Percentiles rank a stretch among this genome's conserved stretches.
phyloP scores from a whole-genome alignment of 2,888 invertebrate species.

The Lysandra coridon region DNA sequence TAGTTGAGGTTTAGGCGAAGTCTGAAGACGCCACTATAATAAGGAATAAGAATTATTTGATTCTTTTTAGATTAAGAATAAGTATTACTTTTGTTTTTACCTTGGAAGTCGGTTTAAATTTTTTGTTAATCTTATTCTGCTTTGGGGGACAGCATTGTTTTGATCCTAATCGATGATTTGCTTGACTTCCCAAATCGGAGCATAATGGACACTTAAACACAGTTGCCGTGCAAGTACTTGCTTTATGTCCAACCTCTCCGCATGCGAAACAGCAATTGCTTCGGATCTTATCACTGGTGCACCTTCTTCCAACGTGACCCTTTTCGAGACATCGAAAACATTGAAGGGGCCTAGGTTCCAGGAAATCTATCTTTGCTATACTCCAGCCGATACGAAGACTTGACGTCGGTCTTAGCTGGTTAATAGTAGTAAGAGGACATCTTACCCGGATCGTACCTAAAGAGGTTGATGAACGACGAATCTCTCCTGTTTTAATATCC shows the following conservation, averaged over 20 bases:
- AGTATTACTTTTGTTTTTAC: too few species aligned
- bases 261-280: constrained; percentile 8
- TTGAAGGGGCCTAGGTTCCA: background rate
- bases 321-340: constrained; percentile 6
- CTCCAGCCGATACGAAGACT: background rate
- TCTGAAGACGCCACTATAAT: too few species aligned
- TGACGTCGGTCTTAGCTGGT: background rate
- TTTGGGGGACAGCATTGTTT: constrained; percentile 15
- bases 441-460: constrained; percentile 31
- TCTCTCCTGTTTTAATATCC: constrained; percentile 27
- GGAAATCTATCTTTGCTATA: background rate
- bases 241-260: background rate
- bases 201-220: constrained; percentile 19
- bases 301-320: background rate
- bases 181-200: background rate
- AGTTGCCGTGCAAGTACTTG: background rate
- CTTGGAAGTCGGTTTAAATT: too few species aligned
- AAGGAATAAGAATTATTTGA: too few species aligned
- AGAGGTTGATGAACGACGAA: constrained; percentile 6
- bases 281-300: background rate
- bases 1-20: too few species aligned
- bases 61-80: too few species aligned
- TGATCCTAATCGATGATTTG: background rate
- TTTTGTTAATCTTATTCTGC: background rate
- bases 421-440: constrained; percentile 25